Evolutionary conservation across 2,113 vertebrate genomes (phyloP).

Genomic region (Etia nguti): DNA sequence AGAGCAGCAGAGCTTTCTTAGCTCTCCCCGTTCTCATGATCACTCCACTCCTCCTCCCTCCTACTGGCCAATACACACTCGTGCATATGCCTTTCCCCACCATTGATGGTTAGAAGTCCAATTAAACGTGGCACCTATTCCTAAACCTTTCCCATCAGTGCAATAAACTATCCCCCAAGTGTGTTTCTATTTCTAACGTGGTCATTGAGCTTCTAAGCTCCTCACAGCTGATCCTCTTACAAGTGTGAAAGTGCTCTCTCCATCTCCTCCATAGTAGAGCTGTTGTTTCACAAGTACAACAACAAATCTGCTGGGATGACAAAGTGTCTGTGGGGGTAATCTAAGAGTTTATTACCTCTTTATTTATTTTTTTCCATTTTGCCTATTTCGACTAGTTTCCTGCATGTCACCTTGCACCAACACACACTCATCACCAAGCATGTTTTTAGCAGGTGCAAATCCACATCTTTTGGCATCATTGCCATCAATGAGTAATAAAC

Average conservation of each 20-base stretch:
- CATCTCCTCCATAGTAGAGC: neutral
- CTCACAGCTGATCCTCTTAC: slow-evolving; percentile 34
- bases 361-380: neutral
- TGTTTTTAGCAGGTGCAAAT: neutral
- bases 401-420: neutral
- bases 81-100: neutral
- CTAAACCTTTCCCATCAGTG: neutral
- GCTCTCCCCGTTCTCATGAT: slow-evolving; percentile 19
- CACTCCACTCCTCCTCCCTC: slow-evolving; percentile 21
- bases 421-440: neutral
- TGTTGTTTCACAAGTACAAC: neutral
- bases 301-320: neutral
- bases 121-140: neutral
- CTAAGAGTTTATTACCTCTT: neutral
- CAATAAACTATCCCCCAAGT: neutral
- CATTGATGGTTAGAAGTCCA: neutral
- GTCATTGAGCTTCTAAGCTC: slow-evolving; percentile 13
- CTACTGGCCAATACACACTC: neutral
- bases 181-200: neutral
- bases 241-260: slow-evolving; percentile 34
- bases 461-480: neutral
- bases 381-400: neutral
- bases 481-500: neutral
- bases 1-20: slow-evolving; percentile 23
- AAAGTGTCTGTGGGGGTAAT: neutral